phyloP scores from a whole-genome alignment of 1,140 invertebrate genomes.

The Diuraphis noxia region DNA sequence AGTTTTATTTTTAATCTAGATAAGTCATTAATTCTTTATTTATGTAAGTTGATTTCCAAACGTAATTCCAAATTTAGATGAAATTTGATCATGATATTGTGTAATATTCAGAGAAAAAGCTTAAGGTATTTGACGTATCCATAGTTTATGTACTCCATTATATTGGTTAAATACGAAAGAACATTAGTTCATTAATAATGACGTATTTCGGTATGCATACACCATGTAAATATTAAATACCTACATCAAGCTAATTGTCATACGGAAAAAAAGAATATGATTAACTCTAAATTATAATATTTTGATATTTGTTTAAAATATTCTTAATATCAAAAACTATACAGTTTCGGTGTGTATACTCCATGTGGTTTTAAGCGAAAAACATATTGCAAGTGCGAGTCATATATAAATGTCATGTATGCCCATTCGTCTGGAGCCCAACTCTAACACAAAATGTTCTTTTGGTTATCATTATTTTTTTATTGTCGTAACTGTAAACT shows the following conservation, averaged over 20 bases:
- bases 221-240: not conserved
- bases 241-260: not conserved
- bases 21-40: not conserved
- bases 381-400: not conserved
- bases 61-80: no score
- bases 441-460: not conserved
- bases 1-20: not conserved
- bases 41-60: no score
- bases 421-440: no score
- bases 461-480: not conserved
- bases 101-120: not conserved
- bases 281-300: not conserved
- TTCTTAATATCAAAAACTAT: not conserved
- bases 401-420: not conserved
- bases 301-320: not conserved
- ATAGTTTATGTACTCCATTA: not conserved
- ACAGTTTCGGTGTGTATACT: not conserved
- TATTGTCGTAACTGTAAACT: not conserved
- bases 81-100: no score
- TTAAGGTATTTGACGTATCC: not conserved
- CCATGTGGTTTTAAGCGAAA: not conserved
- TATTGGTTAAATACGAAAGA: not conserved
- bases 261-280: not conserved
- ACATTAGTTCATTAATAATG: not conserved
- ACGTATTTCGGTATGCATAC: not conserved